Conservation (phyloP, 2,797 vertebrate species). For the Danio jaintianensis region DNA sequence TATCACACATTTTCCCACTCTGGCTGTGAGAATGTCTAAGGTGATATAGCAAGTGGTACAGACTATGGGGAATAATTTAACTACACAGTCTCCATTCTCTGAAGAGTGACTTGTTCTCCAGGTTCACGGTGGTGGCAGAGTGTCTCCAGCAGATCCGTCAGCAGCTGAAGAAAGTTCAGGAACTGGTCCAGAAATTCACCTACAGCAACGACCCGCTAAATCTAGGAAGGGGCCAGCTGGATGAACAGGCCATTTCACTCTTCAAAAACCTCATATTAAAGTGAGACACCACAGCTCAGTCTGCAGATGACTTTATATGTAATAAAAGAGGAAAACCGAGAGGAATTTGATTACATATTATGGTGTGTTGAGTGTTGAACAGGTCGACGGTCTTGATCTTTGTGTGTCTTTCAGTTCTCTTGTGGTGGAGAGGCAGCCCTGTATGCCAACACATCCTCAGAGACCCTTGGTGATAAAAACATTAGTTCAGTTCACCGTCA, state of each 20-base stretch:
- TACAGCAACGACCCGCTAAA: constrained; percentile 73
- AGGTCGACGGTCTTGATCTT: constrained; percentile 32
- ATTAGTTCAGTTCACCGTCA: constrained; percentile 83
- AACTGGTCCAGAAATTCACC: constrained; percentile 83
- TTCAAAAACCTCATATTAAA: constrained; percentile 85
- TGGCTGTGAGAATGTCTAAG: too few species aligned
- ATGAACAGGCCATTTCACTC: constrained; percentile 73
- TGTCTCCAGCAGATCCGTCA: constrained; percentile 86
- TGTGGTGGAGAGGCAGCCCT: constrained; percentile 92
- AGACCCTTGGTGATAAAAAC: constrained; percentile 89
- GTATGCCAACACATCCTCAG: constrained; percentile 83
- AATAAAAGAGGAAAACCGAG: too few species aligned
- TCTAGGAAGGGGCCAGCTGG: constrained; percentile 75
- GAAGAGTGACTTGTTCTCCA: constrained; percentile 56
- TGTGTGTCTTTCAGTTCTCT: constrained; percentile 70
- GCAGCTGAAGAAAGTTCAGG: constrained; percentile 89
- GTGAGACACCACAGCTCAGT: constrained; percentile 70
- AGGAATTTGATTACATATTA: not conserved
- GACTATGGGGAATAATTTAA: too few species aligned
- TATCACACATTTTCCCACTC: too few species aligned
- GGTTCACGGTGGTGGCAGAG: constrained; percentile 86
- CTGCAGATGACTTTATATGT: not conserved
- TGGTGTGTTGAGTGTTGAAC: not conserved
- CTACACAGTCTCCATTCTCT: too few species aligned
- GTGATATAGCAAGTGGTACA: too few species aligned